A percentile compares a stretch with the other conserved stretches of the same genome.
These are phyloP conservation scores for Lepetodrilus schrolli DNA, from an alignment of 2,888 invertebrate genomes.

Conservation along the genomic window DNA sequence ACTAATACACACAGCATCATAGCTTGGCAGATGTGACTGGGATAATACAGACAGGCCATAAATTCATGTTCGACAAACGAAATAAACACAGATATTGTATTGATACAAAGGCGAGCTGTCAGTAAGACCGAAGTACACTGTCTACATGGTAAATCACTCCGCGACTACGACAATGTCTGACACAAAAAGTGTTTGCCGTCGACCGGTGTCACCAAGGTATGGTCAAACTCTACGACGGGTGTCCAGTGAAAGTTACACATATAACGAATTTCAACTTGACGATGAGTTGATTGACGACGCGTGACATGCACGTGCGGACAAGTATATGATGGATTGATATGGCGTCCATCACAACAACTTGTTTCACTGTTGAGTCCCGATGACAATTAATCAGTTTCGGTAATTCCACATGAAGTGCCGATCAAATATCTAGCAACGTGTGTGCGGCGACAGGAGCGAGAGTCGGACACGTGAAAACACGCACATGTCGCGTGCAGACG, in stretches of 20 bases:
- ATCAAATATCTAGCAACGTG: not conserved
- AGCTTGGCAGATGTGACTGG: no score
- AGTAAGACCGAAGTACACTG: not conserved
- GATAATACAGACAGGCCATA: no score
- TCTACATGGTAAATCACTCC: not conserved
- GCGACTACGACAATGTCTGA: not conserved
- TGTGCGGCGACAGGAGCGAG: not conserved
- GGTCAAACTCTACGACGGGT: not conserved
- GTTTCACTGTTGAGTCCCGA: not conserved
- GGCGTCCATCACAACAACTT: not conserved
- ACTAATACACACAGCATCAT: no score
- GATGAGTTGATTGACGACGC: conserved; percentile 3
- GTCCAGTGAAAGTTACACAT: conserved; percentile 11
- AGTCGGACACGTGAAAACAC: not conserved
- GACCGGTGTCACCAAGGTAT: not conserved
- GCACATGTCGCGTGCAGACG: not conserved
- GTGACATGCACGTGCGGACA: conserved; percentile 6
- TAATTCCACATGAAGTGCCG: not conserved
- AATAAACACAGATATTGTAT: no score
- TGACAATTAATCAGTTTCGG: not conserved
- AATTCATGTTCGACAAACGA: not conserved
- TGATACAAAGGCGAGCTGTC: not conserved
- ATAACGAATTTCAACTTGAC: conserved; percentile 5
- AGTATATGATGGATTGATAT: conserved; percentile 12
- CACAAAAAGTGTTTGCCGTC: not conserved